Evolutionary conservation across 2,888 invertebrate species (phyloP).

Genomic region (Drosophila acutilabella): DNA sequence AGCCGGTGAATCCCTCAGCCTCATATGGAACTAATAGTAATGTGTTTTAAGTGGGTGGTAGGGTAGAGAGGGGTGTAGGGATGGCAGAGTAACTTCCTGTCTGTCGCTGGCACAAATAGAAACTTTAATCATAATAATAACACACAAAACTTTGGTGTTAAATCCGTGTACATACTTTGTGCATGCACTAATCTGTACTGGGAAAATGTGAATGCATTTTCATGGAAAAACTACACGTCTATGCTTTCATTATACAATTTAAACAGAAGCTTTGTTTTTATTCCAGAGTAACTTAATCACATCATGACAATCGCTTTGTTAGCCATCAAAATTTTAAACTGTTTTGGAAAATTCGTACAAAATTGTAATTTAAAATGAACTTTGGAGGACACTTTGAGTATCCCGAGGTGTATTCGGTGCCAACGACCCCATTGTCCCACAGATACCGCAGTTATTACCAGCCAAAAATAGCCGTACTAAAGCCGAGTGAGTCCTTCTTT

Average conservation of each 20-base stretch:
- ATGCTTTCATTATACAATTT: background rate
- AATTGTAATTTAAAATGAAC: conserved; percentile 34
- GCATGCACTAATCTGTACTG: conserved; percentile 6
- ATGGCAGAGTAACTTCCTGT: background rate
- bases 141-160: conserved; percentile 61
- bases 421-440: background rate
- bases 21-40: conserved; percentile 61
- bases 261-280: background rate
- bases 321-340: conserved; percentile 14
- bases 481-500: conserved; percentile 25
- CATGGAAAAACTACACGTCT: background rate
- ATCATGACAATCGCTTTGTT: background rate
- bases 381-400: background rate
- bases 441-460: background rate
- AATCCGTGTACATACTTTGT: conserved; percentile 46
- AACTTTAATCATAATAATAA: conserved; percentile 78
- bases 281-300: background rate
- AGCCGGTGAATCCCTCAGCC: conserved; percentile 27
- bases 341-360: conserved; percentile 6
- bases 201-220: conserved; percentile 10
- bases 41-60: conserved; percentile 46
- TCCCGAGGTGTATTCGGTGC: background rate
- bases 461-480: background rate
- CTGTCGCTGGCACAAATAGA: conserved; percentile 28
- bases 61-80: background rate